phyloP scores from a whole-genome alignment of 1,140 invertebrate species.

The Ladona fulva region DNA sequence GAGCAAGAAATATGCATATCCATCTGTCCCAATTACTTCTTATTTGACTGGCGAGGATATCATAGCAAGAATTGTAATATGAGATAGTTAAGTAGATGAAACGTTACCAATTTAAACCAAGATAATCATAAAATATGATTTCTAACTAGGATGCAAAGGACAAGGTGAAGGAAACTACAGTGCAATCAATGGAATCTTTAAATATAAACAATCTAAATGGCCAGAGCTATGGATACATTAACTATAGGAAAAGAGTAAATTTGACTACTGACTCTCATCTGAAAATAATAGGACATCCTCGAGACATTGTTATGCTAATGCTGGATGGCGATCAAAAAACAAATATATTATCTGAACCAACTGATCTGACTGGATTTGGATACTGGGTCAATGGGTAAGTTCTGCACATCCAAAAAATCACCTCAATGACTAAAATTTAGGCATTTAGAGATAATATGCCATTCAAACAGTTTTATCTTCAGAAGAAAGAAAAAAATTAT shows the following conservation, averaged over 20 bases:
- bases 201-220: conserved; percentile 43
- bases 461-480: too few species aligned
- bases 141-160: conserved; percentile 34
- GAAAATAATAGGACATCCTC: conserved; percentile 38
- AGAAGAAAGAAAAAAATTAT: too few species aligned
- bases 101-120: neutral
- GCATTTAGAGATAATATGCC: too few species aligned
- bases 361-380: conserved; percentile 36
- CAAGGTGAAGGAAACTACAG: conserved; percentile 5
- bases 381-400: conserved; percentile 38
- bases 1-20: conserved; percentile 24
- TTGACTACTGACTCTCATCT: conserved; percentile 27
- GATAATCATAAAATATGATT: conserved; percentile 7
- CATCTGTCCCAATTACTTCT: conserved; percentile 16
- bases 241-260: conserved; percentile 37
- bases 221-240: conserved; percentile 49
- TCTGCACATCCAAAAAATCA: neutral
- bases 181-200: conserved; percentile 46
- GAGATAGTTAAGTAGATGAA: neutral
- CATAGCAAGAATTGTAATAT: conserved; percentile 19
- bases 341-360: conserved; percentile 26
- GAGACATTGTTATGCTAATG: conserved; percentile 44
- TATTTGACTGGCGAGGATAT: conserved; percentile 22
- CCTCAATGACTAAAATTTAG: too few species aligned
- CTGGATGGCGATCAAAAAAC: conserved; percentile 37